Percentiles rank a stretch among this genome's conserved stretches.
Conservation (phyloP, 2,888 invertebrate genomes). For the Cremastinae sp. region DNA sequence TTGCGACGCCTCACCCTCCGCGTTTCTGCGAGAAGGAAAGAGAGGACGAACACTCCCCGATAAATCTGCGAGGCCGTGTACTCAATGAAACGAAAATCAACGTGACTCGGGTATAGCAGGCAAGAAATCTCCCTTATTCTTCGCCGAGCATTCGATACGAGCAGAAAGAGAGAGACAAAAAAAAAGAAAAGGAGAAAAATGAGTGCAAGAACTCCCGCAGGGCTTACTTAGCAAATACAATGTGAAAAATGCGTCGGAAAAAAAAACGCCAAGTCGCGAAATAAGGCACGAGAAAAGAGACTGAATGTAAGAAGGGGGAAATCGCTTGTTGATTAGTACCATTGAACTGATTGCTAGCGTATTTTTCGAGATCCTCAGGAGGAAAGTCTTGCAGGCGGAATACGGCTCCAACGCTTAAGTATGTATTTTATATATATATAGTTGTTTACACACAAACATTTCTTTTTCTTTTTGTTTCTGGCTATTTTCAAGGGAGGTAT, state of each 20-base stretch:
- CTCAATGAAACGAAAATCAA: conserved; percentile 40
- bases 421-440: not conserved
- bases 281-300: conserved; percentile 19
- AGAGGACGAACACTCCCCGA: conserved; percentile 48
- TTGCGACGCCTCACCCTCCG: conserved; percentile 47
- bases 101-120: conserved; percentile 22
- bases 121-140: conserved; percentile 35
- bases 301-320: conserved; percentile 43
- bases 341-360: conserved; percentile 64
- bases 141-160: conserved; percentile 1
- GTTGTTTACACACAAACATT: not conserved
- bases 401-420: conserved; percentile 6
- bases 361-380: conserved; percentile 41
- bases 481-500: too few species aligned
- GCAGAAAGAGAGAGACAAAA: not conserved
- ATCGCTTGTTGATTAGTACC: conserved; percentile 67
- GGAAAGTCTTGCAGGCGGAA: conserved; percentile 29
- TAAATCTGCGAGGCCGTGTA: conserved; percentile 61
- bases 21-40: conserved; percentile 63
- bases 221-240: conserved; percentile 39
- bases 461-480: too few species aligned
- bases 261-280: conserved; percentile 21
- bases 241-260: not conserved
- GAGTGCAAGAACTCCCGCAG: conserved; percentile 33
- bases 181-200: conserved; percentile 19